Conservation (phyloP, 2,888 invertebrate genomes). For the Hoplodrina blanda region DNA sequence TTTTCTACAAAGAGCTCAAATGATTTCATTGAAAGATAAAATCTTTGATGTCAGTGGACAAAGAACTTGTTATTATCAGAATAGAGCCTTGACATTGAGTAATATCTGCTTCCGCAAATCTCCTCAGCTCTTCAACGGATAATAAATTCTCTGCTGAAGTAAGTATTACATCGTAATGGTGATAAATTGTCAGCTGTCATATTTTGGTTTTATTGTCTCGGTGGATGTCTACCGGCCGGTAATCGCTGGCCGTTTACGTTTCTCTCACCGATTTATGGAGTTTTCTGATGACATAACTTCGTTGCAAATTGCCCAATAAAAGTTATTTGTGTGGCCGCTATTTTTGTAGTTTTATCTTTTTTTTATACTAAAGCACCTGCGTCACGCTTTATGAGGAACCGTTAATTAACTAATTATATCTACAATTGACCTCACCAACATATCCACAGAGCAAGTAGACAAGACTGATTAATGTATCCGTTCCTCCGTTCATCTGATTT, state of each 20-base stretch:
- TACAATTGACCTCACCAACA: background rate
- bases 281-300: constrained; percentile 85
- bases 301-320: constrained; percentile 86
- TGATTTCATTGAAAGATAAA: constrained; percentile 53
- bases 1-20: constrained; percentile 46
- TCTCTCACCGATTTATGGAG: constrained; percentile 82
- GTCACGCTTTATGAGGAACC: background rate
- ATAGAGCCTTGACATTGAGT: constrained; percentile 78
- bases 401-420: background rate
- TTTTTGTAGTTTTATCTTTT: constrained; percentile 69
- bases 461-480: constrained; percentile 28
- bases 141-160: constrained; percentile 77
- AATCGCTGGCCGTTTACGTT: constrained; percentile 83
- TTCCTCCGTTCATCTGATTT: constrained; percentile 13
- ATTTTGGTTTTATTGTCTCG: constrained; percentile 82
- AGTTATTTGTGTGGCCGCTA: constrained; percentile 82
- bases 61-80: constrained; percentile 70
- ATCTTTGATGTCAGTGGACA: constrained; percentile 65
- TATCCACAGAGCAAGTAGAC: background rate
- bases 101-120: constrained; percentile 78
- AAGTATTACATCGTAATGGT: constrained; percentile 77
- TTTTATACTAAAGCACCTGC: constrained; percentile 6
- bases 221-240: constrained; percentile 74
- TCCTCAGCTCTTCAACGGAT: constrained; percentile 74
- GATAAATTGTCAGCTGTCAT: constrained; percentile 79